Conservation (phyloP, 30 jellyfish, hydroid and myxozoan genomes). For the Cassiopea xamachana region DNA sequence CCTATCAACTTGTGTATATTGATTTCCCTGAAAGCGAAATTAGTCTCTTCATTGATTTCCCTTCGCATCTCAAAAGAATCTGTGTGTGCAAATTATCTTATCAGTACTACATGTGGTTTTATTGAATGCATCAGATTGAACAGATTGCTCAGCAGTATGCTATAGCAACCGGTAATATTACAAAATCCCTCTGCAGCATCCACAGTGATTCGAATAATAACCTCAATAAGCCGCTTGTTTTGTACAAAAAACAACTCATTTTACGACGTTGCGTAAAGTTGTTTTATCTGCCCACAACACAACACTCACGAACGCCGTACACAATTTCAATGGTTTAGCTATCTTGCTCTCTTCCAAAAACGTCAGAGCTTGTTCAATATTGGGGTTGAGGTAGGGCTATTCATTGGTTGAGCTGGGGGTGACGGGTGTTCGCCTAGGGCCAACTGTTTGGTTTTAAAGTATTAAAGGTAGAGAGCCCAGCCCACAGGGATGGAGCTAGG, state of each 20-base stretch:
- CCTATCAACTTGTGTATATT: background rate
- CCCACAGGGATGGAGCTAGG: no score
- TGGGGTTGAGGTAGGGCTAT: no score
- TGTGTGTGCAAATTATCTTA: background rate
- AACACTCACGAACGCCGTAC: no score
- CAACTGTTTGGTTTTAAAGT: no score
- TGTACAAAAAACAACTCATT: background rate
- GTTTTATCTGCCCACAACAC: no score
- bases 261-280: background rate
- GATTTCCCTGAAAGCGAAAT: background rate
- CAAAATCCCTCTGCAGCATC: background rate
- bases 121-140: background rate
- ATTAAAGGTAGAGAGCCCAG: no score
- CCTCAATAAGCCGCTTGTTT: background rate
- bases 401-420: no score
- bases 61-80: background rate
- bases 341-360: no score
- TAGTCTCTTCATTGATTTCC: background rate
- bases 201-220: background rate
- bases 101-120: background rate
- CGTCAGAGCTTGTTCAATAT: no score
- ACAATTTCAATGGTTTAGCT: no score
- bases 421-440: no score
- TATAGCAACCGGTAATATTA: background rate
- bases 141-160: background rate